phyloP scores from a whole-genome alignment of 2,113 vertebrate genomes.

The Embiotoca jacksoni region DNA sequence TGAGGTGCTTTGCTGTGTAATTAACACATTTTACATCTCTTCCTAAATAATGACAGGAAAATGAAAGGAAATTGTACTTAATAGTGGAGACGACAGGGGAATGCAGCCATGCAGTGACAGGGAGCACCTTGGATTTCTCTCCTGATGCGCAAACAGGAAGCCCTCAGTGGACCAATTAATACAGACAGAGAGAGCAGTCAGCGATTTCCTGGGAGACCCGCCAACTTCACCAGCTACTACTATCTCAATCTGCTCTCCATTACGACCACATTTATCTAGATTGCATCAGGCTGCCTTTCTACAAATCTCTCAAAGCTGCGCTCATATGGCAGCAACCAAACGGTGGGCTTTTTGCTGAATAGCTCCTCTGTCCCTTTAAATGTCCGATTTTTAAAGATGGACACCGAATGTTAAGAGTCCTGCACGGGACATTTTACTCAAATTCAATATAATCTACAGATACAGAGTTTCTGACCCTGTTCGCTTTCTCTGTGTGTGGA shows the following conservation, averaged over 20 bases:
- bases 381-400: conserved; percentile 40
- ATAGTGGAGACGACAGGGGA: conserved; percentile 40
- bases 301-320: conserved; percentile 66
- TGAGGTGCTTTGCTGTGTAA: conserved; percentile 7
- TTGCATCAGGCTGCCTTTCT: conserved; percentile 86
- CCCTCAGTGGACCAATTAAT: conserved; percentile 87
- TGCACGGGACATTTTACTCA: not conserved
- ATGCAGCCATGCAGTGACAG: conserved; percentile 49
- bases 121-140: conserved; percentile 76
- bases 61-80: conserved; percentile 26
- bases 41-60: conserved; percentile 31
- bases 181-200: conserved; percentile 80
- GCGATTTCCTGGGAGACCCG: conserved; percentile 85
- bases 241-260: conserved; percentile 82
- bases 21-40: conserved; percentile 9
- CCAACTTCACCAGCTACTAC: conserved; percentile 81
- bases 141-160: conserved; percentile 80
- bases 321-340: conserved; percentile 33
- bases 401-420: not conserved
- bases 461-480: not conserved
- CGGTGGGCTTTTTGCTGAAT: conserved; percentile 63
- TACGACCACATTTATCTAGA: conserved; percentile 81
- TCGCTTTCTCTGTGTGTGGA: conserved; percentile 27
- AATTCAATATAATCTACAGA: conserved; percentile 5
- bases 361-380: conserved; percentile 44